phyloP scores from a whole-genome alignment of 2,888 invertebrate species.

The Psococerastis gibbosa region DNA sequence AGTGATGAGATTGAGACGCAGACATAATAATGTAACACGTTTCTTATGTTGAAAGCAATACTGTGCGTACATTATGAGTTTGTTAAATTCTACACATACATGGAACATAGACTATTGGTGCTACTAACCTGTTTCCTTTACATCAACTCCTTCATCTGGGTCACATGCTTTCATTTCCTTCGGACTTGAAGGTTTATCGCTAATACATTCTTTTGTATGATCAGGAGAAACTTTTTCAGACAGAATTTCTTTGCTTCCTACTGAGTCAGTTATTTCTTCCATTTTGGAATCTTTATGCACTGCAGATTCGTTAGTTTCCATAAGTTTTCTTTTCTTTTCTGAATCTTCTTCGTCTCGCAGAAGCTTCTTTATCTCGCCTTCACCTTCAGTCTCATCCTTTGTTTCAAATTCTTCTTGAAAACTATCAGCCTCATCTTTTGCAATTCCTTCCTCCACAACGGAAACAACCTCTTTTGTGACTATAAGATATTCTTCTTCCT shows the following conservation, averaged over 20 bases:
- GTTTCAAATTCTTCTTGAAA: slow-evolving; percentile 15
- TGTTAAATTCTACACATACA: too few species aligned
- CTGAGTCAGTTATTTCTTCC: slow-evolving; percentile 13
- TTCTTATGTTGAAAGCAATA: too few species aligned
- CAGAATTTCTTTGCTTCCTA: too few species aligned
- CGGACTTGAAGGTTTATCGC: too few species aligned
- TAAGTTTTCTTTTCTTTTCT: slow-evolving; percentile 13
- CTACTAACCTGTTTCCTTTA: slow-evolving; percentile 14
- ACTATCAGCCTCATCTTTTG: slow-evolving; percentile 16
- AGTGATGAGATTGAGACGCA: too few species aligned
- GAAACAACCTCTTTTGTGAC: slow-evolving; percentile 21
- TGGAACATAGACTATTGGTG: too few species aligned
- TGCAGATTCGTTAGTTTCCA: too few species aligned
- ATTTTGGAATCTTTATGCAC: slow-evolving; percentile 16
- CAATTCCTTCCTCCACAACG: slow-evolving; percentile 36
- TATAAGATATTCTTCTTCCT: slow-evolving; percentile 5
- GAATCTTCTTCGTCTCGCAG: slow-evolving; percentile 17
- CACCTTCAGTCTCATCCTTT: slow-evolving; percentile 14
- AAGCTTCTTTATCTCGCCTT: slow-evolving; percentile 7
- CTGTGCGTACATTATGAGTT: too few species aligned
- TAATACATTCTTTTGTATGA: too few species aligned
- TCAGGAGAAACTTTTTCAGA: too few species aligned
- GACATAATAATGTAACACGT: too few species aligned
- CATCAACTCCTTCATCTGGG: slow-evolving; percentile 15
- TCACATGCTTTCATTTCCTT: too few species aligned